phyloP scores from a whole-genome alignment of 2,113 vertebrate genomes.

The Formicarius rufipectus region DNA sequence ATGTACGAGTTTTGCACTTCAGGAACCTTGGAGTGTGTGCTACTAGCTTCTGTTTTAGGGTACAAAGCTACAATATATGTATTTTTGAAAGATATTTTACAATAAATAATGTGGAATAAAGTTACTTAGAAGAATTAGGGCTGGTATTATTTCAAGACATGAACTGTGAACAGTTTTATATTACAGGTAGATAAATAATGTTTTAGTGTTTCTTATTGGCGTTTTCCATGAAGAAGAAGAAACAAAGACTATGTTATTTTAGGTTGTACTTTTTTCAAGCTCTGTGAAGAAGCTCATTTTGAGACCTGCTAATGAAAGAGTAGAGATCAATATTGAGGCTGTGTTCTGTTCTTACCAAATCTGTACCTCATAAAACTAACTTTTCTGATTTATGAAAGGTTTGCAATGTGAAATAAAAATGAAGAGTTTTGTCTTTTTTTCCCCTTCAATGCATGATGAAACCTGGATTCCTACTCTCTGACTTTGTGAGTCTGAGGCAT shows the following conservation, averaged over 20 bases:
- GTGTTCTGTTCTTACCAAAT: background rate
- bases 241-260: background rate
- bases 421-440: background rate
- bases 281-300: background rate
- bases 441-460: background rate
- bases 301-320: background rate
- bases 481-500: slow-evolving; percentile 40
- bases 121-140: background rate
- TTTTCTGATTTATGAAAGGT: background rate
- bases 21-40: background rate
- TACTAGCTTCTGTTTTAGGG: background rate
- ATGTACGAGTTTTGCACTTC: background rate
- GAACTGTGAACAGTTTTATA: background rate
- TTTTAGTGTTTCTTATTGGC: background rate
- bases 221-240: background rate
- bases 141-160: background rate
- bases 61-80: background rate
- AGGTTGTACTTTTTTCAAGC: background rate
- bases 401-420: background rate
- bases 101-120: background rate
- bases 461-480: slow-evolving; percentile 53
- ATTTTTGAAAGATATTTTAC: background rate
- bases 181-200: background rate
- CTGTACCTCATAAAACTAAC: background rate
- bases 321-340: background rate